These are phyloP conservation scores for Onychorhynchus coronatus DNA, from an alignment of 2,113 vertebrate genomes.

Conservation along the genomic window DNA sequence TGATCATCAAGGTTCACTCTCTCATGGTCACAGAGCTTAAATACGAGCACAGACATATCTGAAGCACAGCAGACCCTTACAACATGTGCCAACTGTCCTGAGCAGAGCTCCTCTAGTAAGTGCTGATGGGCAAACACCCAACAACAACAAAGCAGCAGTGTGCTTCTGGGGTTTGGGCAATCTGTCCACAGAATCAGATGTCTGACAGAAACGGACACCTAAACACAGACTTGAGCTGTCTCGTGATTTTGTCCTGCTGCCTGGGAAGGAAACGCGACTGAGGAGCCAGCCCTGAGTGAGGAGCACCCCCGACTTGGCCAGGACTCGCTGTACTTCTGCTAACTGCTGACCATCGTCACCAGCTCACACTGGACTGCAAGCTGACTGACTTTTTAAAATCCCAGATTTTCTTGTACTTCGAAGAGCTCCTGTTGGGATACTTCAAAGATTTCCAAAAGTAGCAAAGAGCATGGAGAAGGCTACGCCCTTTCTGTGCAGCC, in stretches of 20 bases:
- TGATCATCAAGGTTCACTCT: not conserved
- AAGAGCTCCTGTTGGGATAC: not conserved
- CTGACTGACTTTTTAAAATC: not conserved
- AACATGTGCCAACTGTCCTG: not conserved
- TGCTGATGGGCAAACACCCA: not conserved
- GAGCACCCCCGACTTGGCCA: not conserved
- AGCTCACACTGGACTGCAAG: not conserved
- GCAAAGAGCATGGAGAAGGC: not conserved
- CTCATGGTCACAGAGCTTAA: not conserved
- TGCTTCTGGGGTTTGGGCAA: not conserved
- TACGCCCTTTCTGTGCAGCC: not conserved
- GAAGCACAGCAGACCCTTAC: not conserved
- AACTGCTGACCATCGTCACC: not conserved
- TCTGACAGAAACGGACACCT: not conserved
- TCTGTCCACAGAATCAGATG: not conserved
- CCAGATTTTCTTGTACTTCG: not conserved
- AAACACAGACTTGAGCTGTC: not conserved
- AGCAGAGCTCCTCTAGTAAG: not conserved
- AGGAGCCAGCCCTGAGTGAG: not conserved
- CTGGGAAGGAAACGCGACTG: not conserved
- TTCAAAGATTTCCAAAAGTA: conserved; percentile 42
- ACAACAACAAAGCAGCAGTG: not conserved
- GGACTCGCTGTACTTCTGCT: not conserved
- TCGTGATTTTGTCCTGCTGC: not conserved
- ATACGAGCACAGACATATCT: not conserved